A percentile compares a stretch with the other conserved stretches of the same genome.
Evolutionary conservation across 2,113 vertebrate genomes (phyloP).

Genomic region (Stigmatopora argus): DNA sequence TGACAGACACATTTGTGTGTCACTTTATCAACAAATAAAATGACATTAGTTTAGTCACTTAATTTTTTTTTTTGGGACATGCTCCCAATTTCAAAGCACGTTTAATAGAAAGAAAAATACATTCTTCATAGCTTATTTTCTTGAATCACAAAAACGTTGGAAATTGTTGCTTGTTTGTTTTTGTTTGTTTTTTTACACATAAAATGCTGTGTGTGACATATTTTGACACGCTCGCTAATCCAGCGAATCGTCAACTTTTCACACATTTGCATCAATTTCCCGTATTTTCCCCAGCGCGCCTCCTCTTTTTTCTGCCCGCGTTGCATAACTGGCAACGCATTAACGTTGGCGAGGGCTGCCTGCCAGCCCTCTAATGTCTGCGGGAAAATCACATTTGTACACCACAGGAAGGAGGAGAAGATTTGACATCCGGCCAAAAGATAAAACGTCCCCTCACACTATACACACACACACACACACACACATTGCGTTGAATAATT

Average conservation of each 20-base stretch:
- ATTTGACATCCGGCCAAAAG: slow-evolving; percentile 40
- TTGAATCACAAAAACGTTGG: no score
- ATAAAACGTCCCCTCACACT: slow-evolving; percentile 53
- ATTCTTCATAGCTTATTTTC: no score
- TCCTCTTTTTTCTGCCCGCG: background rate
- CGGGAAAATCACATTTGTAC: slow-evolving; percentile 42
- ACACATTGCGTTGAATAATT: slow-evolving; percentile 21
- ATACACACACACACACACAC: background rate
- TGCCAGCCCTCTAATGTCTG: slow-evolving; percentile 30
- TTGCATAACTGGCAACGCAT: background rate
- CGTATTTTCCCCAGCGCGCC: background rate
- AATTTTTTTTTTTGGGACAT: no score
- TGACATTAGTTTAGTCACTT: no score
- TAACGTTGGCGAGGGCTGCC: slow-evolving; percentile 21
- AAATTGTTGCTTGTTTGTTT: no score
- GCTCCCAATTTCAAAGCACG: no score
- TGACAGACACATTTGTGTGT: no score
- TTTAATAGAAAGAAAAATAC: no score
- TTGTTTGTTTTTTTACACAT: no score
- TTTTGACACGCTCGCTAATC: background rate
- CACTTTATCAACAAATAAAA: no score
- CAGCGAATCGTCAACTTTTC: slow-evolving; percentile 1
- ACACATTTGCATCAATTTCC: slow-evolving; percentile 9
- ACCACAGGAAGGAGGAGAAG: slow-evolving; percentile 26
- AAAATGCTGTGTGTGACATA: no score